Percentiles rank a stretch among this genome's conserved stretches.
phyloP scores from a whole-genome alignment of 2,797 vertebrate species.

The Acanthornis magna region DNA sequence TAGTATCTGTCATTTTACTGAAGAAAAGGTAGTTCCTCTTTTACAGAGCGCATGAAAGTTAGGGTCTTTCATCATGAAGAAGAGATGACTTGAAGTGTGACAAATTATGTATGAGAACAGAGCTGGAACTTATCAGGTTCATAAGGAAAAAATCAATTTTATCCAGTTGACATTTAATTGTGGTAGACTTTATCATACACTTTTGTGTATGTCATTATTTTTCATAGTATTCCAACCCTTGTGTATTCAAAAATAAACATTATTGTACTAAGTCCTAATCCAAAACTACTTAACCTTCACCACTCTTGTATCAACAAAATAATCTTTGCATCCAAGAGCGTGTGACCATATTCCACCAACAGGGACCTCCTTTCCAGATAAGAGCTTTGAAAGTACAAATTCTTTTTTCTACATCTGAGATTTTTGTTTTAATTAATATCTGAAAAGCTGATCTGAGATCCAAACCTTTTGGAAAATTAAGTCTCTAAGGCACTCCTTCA shows the following conservation, averaged over 20 bases:
- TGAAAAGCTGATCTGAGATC: not conserved
- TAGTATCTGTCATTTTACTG: not conserved
- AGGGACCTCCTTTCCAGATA: not conserved
- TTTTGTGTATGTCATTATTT: not conserved
- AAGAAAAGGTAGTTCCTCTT: not conserved
- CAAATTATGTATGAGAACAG: not conserved
- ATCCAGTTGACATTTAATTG: not conserved
- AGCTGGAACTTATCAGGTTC: not conserved
- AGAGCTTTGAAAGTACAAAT: not conserved
- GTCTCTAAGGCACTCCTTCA: not conserved
- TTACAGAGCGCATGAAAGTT: not conserved
- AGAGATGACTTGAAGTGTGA: not conserved
- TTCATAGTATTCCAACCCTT: not conserved
- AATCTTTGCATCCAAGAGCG: not conserved
- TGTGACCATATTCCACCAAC: not conserved
- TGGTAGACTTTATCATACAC: rapidly evolving
- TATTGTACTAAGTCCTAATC: not conserved
- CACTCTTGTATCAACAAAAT: not conserved
- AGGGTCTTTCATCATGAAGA: not conserved
- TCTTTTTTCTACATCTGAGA: not conserved
- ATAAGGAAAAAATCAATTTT: not conserved
- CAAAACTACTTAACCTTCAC: not conserved
- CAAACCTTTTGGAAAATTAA: not conserved
- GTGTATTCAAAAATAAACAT: not conserved
- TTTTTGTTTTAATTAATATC: not conserved